Base-by-base conservation (phyloP, 2,888 invertebrate species). In the Stenodema calcarata region DNA sequence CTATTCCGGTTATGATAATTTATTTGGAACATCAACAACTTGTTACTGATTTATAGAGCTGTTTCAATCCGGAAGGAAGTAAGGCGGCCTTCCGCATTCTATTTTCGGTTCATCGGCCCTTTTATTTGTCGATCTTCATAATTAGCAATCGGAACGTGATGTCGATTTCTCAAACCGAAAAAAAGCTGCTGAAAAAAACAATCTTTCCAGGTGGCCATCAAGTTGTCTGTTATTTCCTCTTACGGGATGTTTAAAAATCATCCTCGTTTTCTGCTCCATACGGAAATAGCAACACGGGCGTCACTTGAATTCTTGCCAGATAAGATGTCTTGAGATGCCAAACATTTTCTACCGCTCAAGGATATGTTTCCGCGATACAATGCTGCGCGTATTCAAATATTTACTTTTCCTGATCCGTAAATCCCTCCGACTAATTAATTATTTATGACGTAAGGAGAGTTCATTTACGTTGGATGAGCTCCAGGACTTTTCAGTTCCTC, bases 351-450 rank as follows among this genome's bases (percentile, higher is more conserved):
- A 14, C 35, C 30, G 16, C 41, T 18, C 73, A 73, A 73, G 73
- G 73, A 73, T 18, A 73, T 30, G 70, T 9, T 30, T 73, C 73
- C 14, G 73, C 73, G 30, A 35, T 41, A 41, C 23, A 73, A 73
- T 35, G n/a, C 73, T 35, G n/a, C 35, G 30, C 30, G 41, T 73
- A 73, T 73, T 73, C 73, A 73, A 73, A 73, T 73, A 73, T 73
- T 73, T 73, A 73, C 73, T 14, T 35, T 41, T 23, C 62, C 16
- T 73, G n/a, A 73, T 35, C 73, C 35, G 35, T 30, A 73, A 73
- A 73, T 73, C 35, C 41, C 30, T 7, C 4, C 11, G 41, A 23
- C 23, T 62, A 23, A 62, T 23, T 62, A 62, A 23, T 62, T 23
- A 62, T 23, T 9, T 62, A 62, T 62, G 62, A 62, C 62, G 62